Base-by-base conservation (phyloP, 1,140 invertebrate species). In the Heliconius eleuchia region DNA sequence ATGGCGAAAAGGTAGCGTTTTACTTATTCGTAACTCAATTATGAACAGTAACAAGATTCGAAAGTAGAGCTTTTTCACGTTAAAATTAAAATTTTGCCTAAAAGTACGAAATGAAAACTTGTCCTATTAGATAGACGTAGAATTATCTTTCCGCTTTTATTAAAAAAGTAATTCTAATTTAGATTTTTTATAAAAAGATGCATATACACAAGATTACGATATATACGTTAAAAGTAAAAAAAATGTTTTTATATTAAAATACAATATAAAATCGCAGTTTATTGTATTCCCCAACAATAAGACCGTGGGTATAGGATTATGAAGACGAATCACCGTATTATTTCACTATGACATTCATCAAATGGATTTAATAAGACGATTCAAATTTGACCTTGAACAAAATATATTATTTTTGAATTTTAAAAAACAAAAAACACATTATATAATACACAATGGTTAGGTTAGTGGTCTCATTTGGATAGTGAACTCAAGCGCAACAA, bases 271-370 rank as follows among this genome's bases (percentile, higher is more conserved):
- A 73, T 39, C 73, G 18, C 2, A 76, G 42, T 71, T 71, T 71
- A 66, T 76, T 76, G 37, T 71, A 46, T 30, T 57, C 19, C 34
- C 34, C 52, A 46, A 77, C 72, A 73, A 73, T 73, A 77, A 73
- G 37, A 19, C n/a, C 11, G 71, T 77, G 74, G 74, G 77, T 82
- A 75, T 82, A 74, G 71, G 76, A 77, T 81, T 82, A 83, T 73
- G 73, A 76, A 84, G 82, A 86, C 79, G 82, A 83, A 87, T 85
- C 78, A 81, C 71, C 52, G 79, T 66, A 85, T 84, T 84, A 83
- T 82, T 79, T 84, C 78, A 83, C 82, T 83, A 87, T 72, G 46
- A 71, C 13, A 57, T 77, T 72, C 71, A 77, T 77, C 46, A 78
- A 66, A 34, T 73, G 37, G 13, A 78, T 78, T 77, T 71, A 77